Conservation (phyloP, 2,113 vertebrate genomes). For the Heteronetta atricapilla region DNA sequence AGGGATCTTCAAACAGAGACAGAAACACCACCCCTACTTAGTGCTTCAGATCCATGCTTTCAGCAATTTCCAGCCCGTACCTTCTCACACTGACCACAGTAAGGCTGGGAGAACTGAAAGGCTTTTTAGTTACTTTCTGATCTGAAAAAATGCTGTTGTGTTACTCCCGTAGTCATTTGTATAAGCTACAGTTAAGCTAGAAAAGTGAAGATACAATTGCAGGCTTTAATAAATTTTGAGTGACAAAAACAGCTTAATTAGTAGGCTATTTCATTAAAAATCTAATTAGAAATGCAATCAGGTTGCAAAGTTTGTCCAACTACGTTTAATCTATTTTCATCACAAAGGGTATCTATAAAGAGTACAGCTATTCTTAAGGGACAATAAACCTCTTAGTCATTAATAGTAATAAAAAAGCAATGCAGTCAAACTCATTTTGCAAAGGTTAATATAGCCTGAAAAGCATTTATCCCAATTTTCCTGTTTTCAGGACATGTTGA, state of each 20-base stretch:
- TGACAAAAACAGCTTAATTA: background rate
- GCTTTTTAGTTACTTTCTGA: background rate
- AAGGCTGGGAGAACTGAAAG: background rate
- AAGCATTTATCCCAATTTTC: slow-evolving; percentile 61
- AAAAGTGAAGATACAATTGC: slow-evolving; percentile 14
- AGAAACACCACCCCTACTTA: background rate
- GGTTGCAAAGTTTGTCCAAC: slow-evolving; percentile 56
- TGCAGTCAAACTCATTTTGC: slow-evolving; percentile 49
- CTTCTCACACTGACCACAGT: background rate
- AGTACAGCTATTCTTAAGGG: slow-evolving; percentile 52
- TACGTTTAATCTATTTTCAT: slow-evolving; percentile 59
- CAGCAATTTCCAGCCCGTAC: background rate
- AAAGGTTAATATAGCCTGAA: slow-evolving; percentile 74
- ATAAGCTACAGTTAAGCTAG: background rate
- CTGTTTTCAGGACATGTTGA: slow-evolving; percentile 60
- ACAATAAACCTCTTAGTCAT: slow-evolving; percentile 41
- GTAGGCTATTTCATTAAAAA: slow-evolving; percentile 58
- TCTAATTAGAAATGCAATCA: slow-evolving; percentile 67
- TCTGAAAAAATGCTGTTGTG: background rate
- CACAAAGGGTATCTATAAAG: slow-evolving; percentile 42
- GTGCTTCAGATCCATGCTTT: background rate
- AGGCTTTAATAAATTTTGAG: slow-evolving; percentile 1
- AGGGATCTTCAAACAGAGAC: background rate
- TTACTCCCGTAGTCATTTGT: background rate
- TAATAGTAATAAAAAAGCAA: slow-evolving; percentile 63